Base-by-base conservation (phyloP, 2,113 vertebrate species). In the Pteropus alecto region DNA sequence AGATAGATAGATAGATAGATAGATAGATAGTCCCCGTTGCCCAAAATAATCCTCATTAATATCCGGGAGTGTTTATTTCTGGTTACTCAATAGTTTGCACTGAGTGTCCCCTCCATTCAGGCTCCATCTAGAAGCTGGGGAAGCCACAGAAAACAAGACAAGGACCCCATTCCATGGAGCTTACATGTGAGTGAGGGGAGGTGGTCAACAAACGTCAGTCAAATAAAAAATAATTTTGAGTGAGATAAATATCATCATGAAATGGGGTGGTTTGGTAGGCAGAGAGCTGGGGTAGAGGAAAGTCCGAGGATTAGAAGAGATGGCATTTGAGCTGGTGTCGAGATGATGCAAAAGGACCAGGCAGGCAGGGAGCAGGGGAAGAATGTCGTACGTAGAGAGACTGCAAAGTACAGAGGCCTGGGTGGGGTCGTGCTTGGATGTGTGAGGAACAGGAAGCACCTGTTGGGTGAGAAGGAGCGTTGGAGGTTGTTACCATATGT, bases 51-150 rank as follows among this genome's bases (percentile, higher is more conserved):
- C 54, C 46, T 43, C 13, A 1, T 93, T 92, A 43, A 6, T 22
- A n/a, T 65, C 43, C 12, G 9, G 38, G 38, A 28, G 11, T 6
- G 5, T 61, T 82, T 88, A 2, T 48, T 35, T 82, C 89, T 2
- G 9, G 22, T 43, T 10, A 12, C 63, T n/a, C 82, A 18, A 19
- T 21, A 24, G 78, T 61, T 43, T 24, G 13, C 13, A 4, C 48
- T 0, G 9, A 70, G 58, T 1, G 0, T 41, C 18, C 9, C n/a
- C 28, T 65, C 13, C 22, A 1, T 2, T 28, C 58, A 56, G 33
- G 6, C 33, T 63, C 77, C 65, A 7, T 35, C 16, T 56, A 14
- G 88, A 41, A 71, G 33, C 51, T 14, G 13, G 60, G 11, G 61
- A 10, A 14, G 6, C 13, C 30, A 67, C 76, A 58, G 79, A 73